A percentile compares a stretch with the other conserved stretches of the same genome.
Conservation (phyloP, 2,888 invertebrate species). For the Drosophila aldrichi region DNA sequence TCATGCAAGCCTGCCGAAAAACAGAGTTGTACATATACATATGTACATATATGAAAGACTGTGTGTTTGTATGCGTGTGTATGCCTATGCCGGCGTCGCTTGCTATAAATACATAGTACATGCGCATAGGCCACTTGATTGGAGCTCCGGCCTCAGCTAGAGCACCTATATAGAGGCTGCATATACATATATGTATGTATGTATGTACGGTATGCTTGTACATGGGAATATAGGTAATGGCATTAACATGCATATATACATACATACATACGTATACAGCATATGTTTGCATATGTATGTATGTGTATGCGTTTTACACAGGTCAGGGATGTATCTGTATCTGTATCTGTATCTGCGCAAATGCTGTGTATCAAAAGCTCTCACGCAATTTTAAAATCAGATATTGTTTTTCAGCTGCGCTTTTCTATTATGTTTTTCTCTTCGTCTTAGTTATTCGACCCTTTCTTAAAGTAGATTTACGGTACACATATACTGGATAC, state of each 20-base stretch:
- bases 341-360: slow-evolving; percentile 46
- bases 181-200: too few relatives aligned
- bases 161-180: slow-evolving; percentile 14
- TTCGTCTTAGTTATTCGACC: background rate
- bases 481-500: background rate
- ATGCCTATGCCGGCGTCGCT: slow-evolving; percentile 39
- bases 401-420: slow-evolving; percentile 3
- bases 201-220: background rate
- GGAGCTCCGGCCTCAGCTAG: slow-evolving; percentile 22
- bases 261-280: slow-evolving; percentile 26
- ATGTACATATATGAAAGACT: background rate
- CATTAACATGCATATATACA: slow-evolving; percentile 31
- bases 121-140: slow-evolving; percentile 51
- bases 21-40: slow-evolving; percentile 3
- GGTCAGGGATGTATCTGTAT: slow-evolving; percentile 65
- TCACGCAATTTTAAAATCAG: slow-evolving; percentile 4
- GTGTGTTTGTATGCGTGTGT: background rate
- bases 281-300: slow-evolving; percentile 22
- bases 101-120: slow-evolving; percentile 52
- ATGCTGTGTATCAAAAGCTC: slow-evolving; percentile 21
- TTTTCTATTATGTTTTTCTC: background rate
- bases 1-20: slow-evolving; percentile 23
- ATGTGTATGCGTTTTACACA: slow-evolving; percentile 46
- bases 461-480: background rate
- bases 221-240: slow-evolving; percentile 43